Conservation (phyloP, 2,797 vertebrate species). For the Lacerta agilis region DNA sequence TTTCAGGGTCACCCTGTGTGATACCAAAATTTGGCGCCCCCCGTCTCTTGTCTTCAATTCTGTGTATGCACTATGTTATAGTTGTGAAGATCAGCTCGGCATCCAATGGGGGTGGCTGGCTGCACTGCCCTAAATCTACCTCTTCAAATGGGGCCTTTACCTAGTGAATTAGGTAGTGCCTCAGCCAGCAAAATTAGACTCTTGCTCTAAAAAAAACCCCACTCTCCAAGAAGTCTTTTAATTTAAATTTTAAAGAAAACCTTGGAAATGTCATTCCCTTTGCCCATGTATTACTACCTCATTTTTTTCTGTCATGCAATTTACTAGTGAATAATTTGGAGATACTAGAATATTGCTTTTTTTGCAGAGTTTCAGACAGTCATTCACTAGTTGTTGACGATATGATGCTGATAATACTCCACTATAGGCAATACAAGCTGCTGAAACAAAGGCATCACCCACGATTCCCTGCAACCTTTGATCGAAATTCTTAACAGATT, state of each 20-base stretch:
- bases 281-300: conserved; percentile 62
- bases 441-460: conserved; percentile 73
- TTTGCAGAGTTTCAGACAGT: conserved; percentile 67
- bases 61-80: not conserved
- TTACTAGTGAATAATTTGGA: conserved; percentile 70
- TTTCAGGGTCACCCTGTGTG: too few species aligned
- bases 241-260: conserved; percentile 5
- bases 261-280: not conserved
- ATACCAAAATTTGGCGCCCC: too few species aligned
- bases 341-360: conserved; percentile 63
- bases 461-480: conserved; percentile 61
- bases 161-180: not conserved
- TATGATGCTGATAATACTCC: conserved; percentile 71
- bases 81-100: not conserved
- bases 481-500: conserved; percentile 65
- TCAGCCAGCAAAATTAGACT: not conserved
- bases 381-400: conserved; percentile 62
- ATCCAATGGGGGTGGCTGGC: not conserved
- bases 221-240: not conserved
- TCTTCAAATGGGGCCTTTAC: not conserved
- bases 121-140: too few species aligned
- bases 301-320: conserved; percentile 69
- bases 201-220: not conserved
- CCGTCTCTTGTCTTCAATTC: not conserved
- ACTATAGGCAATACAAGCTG: conserved; percentile 72